phyloP scores from a whole-genome alignment of 1,140 invertebrate genomes.

The Aradophagus sp. region DNA sequence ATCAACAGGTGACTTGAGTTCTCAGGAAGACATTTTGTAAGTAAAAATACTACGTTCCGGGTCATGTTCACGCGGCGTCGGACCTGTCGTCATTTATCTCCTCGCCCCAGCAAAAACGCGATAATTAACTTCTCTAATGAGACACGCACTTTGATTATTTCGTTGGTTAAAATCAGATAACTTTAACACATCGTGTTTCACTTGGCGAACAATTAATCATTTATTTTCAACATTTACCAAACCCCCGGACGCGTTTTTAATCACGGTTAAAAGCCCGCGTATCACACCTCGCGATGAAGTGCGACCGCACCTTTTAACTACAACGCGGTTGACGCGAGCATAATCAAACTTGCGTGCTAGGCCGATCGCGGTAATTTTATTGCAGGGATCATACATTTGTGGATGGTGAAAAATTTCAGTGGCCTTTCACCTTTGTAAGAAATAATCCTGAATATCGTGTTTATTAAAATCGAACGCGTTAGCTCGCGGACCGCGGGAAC shows the following conservation, averaged over 20 bases:
- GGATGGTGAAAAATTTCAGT: conserved; percentile 43
- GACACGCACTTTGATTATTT: conserved; percentile 36
- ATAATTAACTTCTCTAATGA: conserved; percentile 25
- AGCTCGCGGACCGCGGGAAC: conserved; percentile 26
- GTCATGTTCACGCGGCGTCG: conserved; percentile 6
- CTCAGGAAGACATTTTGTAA: conserved; percentile 34
- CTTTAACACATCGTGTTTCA: conserved; percentile 12
- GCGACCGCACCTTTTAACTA: conserved; percentile 30
- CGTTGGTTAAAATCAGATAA: conserved; percentile 28
- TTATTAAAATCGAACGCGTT: conserved; percentile 44
- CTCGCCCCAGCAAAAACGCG: conserved; percentile 4
- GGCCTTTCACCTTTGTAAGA: conserved; percentile 40
- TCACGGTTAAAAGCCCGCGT: conserved; percentile 15
- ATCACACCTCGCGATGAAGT: conserved; percentile 18
- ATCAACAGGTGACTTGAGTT: conserved; percentile 51
- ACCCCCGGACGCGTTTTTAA: conserved; percentile 29
- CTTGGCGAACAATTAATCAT: conserved; percentile 20
- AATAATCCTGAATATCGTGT: conserved; percentile 34
- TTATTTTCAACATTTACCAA: conserved; percentile 18
- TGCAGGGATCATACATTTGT: conserved; percentile 19
- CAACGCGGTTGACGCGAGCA: conserved; percentile 16
- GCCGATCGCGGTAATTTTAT: conserved; percentile 45
- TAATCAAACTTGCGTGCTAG: conserved; percentile 34
- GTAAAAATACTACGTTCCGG: conserved; percentile 16
- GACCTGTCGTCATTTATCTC: conserved; percentile 23